These are phyloP conservation scores for Xenops minutus DNA, from an alignment of 2,797 vertebrate genomes.

Conservation along the genomic window DNA sequence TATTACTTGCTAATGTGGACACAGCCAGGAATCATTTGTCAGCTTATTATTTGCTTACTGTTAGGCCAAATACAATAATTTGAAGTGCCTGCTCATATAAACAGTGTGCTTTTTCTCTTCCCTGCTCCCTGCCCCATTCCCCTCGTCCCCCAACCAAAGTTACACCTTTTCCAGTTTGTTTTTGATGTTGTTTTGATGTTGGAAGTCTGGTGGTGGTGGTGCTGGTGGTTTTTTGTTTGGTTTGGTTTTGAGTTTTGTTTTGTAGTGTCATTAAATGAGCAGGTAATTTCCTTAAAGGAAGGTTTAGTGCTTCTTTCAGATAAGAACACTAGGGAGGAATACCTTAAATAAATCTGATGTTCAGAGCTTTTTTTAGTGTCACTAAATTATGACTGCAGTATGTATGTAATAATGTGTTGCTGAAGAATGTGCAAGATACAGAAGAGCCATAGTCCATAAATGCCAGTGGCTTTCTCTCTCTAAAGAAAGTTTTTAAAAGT, in stretches of 20 bases:
- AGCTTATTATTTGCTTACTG: neutral
- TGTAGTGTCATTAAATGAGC: neutral
- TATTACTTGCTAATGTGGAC: neutral
- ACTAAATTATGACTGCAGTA: slow-evolving; percentile 7
- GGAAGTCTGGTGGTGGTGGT: too few species aligned
- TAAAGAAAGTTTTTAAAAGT: slow-evolving; percentile 12
- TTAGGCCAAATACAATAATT: neutral
- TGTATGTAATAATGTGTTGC: slow-evolving; percentile 17
- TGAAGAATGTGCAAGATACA: neutral
- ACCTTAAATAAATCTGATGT: neutral
- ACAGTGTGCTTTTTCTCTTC: neutral
- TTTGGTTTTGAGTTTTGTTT: neutral
- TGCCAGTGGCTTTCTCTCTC: neutral
- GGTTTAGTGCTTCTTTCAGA: slow-evolving; percentile 24
- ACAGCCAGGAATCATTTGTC: neutral
- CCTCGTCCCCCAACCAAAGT: neutral
- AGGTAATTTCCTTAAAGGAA: slow-evolving; percentile 32
- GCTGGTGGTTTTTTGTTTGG: too few species aligned
- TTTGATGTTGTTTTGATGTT: neutral
- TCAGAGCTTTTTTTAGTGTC: slow-evolving; percentile 27
- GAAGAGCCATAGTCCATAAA: neutral
- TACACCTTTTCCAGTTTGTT: neutral
- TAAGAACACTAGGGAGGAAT: slow-evolving; percentile 16
- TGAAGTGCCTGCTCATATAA: neutral
- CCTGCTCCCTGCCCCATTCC: neutral